Evolutionary conservation across 2,888 invertebrate species (phyloP).

Genomic region (Hemaris fuciformis): DNA sequence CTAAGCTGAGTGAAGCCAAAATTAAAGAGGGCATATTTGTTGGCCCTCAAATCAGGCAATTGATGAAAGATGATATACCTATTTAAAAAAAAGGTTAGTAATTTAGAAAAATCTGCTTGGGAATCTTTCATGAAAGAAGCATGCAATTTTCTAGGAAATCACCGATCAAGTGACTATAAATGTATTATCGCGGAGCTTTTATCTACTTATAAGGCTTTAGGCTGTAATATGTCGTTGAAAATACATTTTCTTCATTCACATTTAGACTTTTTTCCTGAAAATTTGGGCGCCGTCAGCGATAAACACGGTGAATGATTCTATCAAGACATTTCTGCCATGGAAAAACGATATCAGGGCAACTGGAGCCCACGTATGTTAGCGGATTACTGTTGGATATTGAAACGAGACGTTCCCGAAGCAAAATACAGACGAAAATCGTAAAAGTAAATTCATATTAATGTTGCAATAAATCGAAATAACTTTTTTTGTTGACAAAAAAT

Average conservation of each 20-base stretch:
- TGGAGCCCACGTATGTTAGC: neutral
- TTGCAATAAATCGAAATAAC: no score
- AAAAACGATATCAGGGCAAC: neutral
- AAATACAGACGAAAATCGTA: neutral
- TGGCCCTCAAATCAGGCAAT: no score
- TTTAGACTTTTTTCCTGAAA: neutral
- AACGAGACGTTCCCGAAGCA: neutral
- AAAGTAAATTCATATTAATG: neutral
- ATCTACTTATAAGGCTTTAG: neutral
- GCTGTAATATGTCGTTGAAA: neutral
- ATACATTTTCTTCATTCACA: neutral
- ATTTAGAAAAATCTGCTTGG: neutral
- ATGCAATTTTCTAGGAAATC: neutral
- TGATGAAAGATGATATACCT: no score
- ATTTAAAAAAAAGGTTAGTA: neutral
- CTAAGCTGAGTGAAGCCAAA: no score
- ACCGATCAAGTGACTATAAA: no score
- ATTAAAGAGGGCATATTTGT: no score
- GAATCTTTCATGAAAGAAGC: neutral
- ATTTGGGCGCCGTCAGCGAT: neutral
- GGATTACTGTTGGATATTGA: neutral
- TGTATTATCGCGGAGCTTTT: neutral
- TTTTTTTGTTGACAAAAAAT: no score
- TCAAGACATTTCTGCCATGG: neutral
- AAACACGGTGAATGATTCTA: neutral